Percentiles rank a stretch among this genome's conserved stretches.
Evolutionary conservation across 2,888 invertebrate species (phyloP).

Genomic region (Keiferia lycopersicella): DNA sequence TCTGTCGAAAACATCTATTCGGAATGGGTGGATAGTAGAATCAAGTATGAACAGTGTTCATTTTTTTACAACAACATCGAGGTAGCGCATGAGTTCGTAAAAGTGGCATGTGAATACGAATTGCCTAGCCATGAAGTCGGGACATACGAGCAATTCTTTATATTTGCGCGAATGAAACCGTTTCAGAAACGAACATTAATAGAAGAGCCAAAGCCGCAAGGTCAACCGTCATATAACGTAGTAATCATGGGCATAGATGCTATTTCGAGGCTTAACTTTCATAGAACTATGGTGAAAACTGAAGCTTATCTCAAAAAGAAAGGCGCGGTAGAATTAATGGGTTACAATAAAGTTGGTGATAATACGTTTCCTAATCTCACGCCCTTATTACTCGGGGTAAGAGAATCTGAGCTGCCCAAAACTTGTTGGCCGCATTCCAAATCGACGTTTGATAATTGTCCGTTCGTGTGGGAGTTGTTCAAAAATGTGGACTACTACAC

Average conservation of each 20-base stretch:
- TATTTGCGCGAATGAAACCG: constrained; percentile 80
- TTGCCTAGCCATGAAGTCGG: constrained; percentile 41
- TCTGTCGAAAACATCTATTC: constrained; percentile 70
- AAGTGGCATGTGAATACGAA: constrained; percentile 82
- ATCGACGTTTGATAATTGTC: constrained; percentile 87
- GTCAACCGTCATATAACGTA: constrained; percentile 81
- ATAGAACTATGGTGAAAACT: constrained; percentile 91
- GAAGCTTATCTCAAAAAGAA: constrained; percentile 81
- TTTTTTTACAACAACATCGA: constrained; percentile 67
- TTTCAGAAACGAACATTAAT: constrained; percentile 28
- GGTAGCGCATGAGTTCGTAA: constrained; percentile 84
- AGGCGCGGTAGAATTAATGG: constrained; percentile 88
- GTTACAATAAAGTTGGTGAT: constrained; percentile 96
- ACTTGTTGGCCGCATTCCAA: constrained; percentile 83
- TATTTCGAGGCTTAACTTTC: constrained; percentile 91
- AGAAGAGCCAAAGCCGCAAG: constrained; percentile 40
- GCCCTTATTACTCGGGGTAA: constrained; percentile 88
- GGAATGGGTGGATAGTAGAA: constrained; percentile 69
- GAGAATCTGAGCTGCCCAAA: constrained; percentile 82
- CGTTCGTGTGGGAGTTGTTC: constrained; percentile 92
- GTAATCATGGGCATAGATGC: constrained; percentile 92
- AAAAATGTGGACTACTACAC: constrained; percentile 88
- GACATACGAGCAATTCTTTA: constrained; percentile 85
- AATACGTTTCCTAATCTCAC: constrained; percentile 96
- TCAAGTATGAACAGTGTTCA: constrained; percentile 74